Evolutionary conservation across 2,888 invertebrate species (phyloP), one percentile per base, ranked within the genome.

Genomic region (Erannis defoliaria): DNA sequence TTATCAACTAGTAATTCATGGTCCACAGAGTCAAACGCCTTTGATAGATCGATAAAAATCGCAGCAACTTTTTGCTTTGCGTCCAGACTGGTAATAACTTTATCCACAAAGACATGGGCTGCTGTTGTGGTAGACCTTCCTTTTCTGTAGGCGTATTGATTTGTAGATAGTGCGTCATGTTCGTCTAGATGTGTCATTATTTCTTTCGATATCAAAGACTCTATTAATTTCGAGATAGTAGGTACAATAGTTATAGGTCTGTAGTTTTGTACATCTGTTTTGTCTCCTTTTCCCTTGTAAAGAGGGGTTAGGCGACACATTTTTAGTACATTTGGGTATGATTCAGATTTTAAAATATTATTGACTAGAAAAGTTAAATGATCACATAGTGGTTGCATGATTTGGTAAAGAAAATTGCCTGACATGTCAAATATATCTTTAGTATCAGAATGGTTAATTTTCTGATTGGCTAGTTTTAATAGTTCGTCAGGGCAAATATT

Each of bases 381-480:
- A n/a, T 10, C 10, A 40, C 18, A 19, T 10, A 40, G 8, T 40
- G 18, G 9, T 40, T 40, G 38, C 19, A 40, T 40, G 9, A 40
- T 40, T 10, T 40, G 38, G 9, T 40, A 40, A 8, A 40, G 9
- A 10, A 40, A 40, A 10, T 19, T 40, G 19, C 38, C 38, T 40
- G 18, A 40, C 10, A 40, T 40, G 10, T 19, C 38, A 40, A 19
- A 18, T 3, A 40, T 40, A 19, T 40, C 38, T 40, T 40, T 40
- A 9, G 38, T 40, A 3, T 40, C 18, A 5, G 38, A 40, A n/a
- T 2, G 10, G 9, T 40, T 40, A 4, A 40, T 40, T 40, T 40
- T 40, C 10, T 10, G 8, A 9, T 19, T 18, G 4, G 18, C 38
- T 40, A 40, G n/a, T 19, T 40, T 40, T 40, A 19, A 19, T 10